Percentiles rank a stretch among this genome's conserved stretches.
Conservation (phyloP, 2,888 invertebrate genomes). For the Didymodactylos carnosus region DNA sequence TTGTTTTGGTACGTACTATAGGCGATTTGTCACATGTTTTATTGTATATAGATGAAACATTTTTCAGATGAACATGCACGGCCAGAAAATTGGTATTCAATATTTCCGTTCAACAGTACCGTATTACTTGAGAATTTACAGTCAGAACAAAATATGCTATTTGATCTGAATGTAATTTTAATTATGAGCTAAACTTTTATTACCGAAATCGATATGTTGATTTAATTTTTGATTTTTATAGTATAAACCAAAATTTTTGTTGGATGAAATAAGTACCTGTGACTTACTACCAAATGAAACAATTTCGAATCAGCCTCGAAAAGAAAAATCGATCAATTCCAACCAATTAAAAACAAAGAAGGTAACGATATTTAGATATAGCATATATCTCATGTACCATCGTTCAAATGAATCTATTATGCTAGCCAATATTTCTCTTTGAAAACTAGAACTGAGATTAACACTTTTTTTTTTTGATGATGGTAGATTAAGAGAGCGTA, state of each 20-base stretch:
- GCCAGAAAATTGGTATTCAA: neutral
- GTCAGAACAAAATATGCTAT: neutral
- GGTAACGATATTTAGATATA: too few relatives aligned
- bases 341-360: neutral
- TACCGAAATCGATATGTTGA: too few relatives aligned
- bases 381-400: neutral
- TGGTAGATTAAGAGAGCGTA: too few relatives aligned
- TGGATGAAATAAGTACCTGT: too few relatives aligned
- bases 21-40: too few relatives aligned
- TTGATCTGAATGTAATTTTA: neutral
- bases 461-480: too few relatives aligned
- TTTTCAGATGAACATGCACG: neutral
- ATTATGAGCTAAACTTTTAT: neutral
- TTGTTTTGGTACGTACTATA: neutral
- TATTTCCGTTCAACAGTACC: neutral
- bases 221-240: too few relatives aligned
- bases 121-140: neutral
- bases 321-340: conserved; percentile 4
- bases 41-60: too few relatives aligned
- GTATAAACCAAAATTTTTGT: neutral
- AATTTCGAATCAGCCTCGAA: neutral
- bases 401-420: too few relatives aligned
- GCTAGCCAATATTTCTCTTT: conserved; percentile 84
- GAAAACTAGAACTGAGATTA: too few relatives aligned
- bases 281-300: neutral